These are phyloP conservation scores for Psilanteris sp. DNA, from an alignment of 1,140 invertebrate species.

Conservation along the genomic window DNA sequence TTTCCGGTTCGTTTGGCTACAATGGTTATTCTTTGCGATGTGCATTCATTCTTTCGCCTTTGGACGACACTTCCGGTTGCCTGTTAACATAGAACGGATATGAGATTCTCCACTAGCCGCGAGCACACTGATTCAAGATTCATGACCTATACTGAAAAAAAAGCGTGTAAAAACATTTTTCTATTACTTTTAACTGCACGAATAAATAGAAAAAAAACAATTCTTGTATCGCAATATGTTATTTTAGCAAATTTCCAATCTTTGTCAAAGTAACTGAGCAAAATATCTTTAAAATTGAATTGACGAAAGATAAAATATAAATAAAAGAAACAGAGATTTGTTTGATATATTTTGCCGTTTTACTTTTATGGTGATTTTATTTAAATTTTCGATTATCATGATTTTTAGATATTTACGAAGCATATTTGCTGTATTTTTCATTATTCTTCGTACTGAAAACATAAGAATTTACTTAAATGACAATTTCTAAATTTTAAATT, in stretches of 20 bases:
- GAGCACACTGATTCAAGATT: slow-evolving; percentile 15
- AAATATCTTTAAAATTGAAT: too few species aligned
- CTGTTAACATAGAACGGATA: slow-evolving; percentile 38
- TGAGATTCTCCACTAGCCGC: slow-evolving; percentile 25
- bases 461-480: too few species aligned
- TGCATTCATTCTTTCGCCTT: slow-evolving; percentile 36
- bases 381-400: too few species aligned
- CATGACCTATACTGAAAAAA: slow-evolving; percentile 25
- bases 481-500: too few species aligned
- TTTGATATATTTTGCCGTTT: too few species aligned
- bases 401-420: too few species aligned
- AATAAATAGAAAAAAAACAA: slow-evolving; percentile 31
- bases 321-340: too few species aligned
- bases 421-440: too few species aligned
- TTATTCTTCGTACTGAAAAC: too few species aligned
- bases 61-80: slow-evolving; percentile 42
- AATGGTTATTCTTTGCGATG: slow-evolving; percentile 51
- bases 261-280: too few species aligned
- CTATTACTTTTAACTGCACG: slow-evolving; percentile 15
- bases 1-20: slow-evolving; percentile 53
- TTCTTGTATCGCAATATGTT: not conserved
- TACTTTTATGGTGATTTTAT: too few species aligned
- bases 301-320: too few species aligned
- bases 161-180: slow-evolving; percentile 33
- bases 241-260: slow-evolving; percentile 8